Conservation (phyloP, 2,888 invertebrate genomes). For the Argyresthia goedartella region DNA sequence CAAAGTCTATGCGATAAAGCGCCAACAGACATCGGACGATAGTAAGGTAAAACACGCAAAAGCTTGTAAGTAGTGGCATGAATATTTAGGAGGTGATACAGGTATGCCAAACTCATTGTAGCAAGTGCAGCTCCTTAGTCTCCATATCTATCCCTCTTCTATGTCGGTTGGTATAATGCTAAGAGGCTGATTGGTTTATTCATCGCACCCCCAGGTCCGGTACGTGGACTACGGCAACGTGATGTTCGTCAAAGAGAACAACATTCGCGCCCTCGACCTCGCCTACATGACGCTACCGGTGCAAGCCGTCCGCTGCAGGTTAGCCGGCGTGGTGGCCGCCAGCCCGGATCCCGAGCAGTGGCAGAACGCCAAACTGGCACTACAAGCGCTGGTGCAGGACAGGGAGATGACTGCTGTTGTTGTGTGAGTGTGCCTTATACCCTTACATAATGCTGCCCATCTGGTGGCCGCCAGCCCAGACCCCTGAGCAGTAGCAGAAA, state of each 20-base stretch:
- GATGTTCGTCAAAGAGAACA: conserved; percentile 56
- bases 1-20: too few species aligned
- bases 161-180: too few species aligned
- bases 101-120: too few species aligned
- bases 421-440: conserved; percentile 27
- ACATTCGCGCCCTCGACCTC: conserved; percentile 66
- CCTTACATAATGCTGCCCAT: not conserved
- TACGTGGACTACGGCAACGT: conserved; percentile 80
- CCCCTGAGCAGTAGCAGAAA: not conserved
- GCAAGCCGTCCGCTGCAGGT: conserved; percentile 67
- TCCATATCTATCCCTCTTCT: too few species aligned
- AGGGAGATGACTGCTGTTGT: conserved; percentile 28
- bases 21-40: too few species aligned
- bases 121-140: too few species aligned
- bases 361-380: conserved; percentile 28
- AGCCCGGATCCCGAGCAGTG: conserved; percentile 22
- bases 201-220: conserved; percentile 47
- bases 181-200: too few species aligned
- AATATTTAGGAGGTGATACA: too few species aligned
- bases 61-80: too few species aligned
- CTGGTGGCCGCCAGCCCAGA: too few species aligned
- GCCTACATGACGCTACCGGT: conserved; percentile 64
- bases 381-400: conserved; percentile 24
- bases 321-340: conserved; percentile 49
- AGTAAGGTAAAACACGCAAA: too few species aligned